Conservation (phyloP, 1,140 invertebrate genomes). For the Tetramorium alpestre region DNA sequence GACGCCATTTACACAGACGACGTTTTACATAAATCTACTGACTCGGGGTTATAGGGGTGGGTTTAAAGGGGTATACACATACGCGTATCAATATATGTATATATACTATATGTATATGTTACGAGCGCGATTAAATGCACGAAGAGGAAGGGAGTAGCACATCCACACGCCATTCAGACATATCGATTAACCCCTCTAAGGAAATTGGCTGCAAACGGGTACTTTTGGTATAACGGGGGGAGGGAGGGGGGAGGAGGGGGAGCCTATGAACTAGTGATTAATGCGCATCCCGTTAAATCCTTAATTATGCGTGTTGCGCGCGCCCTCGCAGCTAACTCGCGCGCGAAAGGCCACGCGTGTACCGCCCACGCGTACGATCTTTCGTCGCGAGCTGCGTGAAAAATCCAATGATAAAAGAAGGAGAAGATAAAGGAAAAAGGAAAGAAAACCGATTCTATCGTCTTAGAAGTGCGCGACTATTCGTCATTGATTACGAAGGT, state of each 20-base stretch:
- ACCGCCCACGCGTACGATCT: constrained; percentile 35
- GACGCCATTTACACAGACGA: constrained; percentile 26
- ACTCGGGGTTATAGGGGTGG: constrained; percentile 31
- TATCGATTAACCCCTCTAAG: constrained; percentile 77
- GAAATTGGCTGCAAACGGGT: constrained; percentile 72
- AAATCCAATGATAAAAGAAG: neutral
- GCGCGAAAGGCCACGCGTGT: constrained; percentile 32
- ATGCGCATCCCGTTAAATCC: constrained; percentile 60
- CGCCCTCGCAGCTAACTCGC: constrained; percentile 17
- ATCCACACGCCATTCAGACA: constrained; percentile 82
- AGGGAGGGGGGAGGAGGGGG: constrained; percentile 11
- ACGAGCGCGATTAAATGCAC: constrained; percentile 71
- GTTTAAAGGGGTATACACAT: constrained; percentile 36
- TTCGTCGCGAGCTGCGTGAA: constrained; percentile 7
- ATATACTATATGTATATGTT: constrained; percentile 47
- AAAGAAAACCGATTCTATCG: constrained; percentile 21
- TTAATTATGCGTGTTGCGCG: constrained; percentile 61
- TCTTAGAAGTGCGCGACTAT: constrained; percentile 23
- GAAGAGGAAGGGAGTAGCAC: constrained; percentile 77
- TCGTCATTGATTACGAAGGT: constrained; percentile 17
- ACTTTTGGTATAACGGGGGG: constrained; percentile 65
- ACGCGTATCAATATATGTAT: constrained; percentile 18
- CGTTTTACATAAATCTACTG: constrained; percentile 32
- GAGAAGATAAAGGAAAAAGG: neutral
- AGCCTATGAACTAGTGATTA: constrained; percentile 77